Evolutionary conservation across 2,797 vertebrate species (phyloP).

Genomic region (Tiaroga cobitis): DNA sequence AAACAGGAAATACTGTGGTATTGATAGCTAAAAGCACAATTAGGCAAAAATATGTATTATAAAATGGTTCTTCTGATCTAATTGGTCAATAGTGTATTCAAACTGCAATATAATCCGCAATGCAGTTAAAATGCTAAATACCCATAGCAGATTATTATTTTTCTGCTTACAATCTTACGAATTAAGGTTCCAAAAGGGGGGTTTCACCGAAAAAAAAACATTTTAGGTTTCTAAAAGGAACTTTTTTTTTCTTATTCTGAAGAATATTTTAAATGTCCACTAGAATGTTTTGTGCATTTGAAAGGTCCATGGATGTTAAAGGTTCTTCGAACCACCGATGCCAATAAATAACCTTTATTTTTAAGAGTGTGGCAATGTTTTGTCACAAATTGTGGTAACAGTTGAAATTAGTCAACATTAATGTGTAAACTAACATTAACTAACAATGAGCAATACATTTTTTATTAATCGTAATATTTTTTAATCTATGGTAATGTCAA

Average conservation of each 20-base stretch:
- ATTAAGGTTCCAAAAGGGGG: neutral
- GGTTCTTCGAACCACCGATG: neutral
- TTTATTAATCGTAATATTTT: neutral
- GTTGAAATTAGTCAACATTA: neutral
- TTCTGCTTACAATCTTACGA: neutral
- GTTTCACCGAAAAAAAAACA: neutral
- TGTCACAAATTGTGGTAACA: neutral
- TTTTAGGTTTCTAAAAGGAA: neutral
- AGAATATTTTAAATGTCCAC: neutral
- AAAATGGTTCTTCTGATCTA: neutral
- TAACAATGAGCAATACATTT: neutral
- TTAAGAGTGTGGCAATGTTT: neutral
- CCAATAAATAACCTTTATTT: neutral
- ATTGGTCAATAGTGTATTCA: neutral
- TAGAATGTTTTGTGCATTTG: neutral
- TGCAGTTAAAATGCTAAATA: neutral
- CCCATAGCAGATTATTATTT: neutral
- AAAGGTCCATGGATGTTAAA: neutral
- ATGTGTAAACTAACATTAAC: no score
- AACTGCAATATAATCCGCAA: neutral
- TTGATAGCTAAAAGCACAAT: no score
- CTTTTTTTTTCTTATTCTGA: neutral
- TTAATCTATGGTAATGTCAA: no score
- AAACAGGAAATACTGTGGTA: neutral
- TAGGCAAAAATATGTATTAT: neutral